These are phyloP conservation scores for Botrylloides violaceus DNA, from an alignment of 23 tunicate species.

Conservation along the genomic window DNA sequence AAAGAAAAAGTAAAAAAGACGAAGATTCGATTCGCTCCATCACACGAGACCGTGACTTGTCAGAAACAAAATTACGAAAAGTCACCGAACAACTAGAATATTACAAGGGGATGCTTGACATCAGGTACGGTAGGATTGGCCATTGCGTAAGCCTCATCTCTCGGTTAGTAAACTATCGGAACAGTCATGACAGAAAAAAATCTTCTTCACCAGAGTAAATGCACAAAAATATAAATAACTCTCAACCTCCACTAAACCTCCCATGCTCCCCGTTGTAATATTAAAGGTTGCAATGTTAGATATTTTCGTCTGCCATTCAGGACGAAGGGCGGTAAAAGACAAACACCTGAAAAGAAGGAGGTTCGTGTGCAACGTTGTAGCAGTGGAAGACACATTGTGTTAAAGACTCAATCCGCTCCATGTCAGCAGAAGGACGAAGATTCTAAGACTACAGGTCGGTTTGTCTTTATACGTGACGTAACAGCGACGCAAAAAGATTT, in stretches of 20 bases:
- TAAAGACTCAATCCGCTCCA: slow-evolving; percentile 42
- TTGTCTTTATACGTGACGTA: too few species aligned
- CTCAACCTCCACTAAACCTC: too few species aligned
- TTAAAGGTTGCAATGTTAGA: too few species aligned
- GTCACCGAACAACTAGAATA: slow-evolving; percentile 85
- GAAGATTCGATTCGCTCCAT: slow-evolving; percentile 73
- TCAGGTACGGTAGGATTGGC: slow-evolving; percentile 39
- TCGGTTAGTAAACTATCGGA: neutral
- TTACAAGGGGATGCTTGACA: slow-evolving; percentile 70
- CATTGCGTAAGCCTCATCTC: too few species aligned
- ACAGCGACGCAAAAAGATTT: too few species aligned
- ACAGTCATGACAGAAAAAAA: too few species aligned
- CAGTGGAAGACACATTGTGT: slow-evolving; percentile 77
- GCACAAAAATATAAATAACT: too few species aligned
- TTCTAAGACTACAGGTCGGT: neutral
- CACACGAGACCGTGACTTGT: slow-evolving; percentile 79
- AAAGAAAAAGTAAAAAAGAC: slow-evolving; percentile 81
- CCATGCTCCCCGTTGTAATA: too few species aligned
- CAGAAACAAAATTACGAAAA: slow-evolving; percentile 68
- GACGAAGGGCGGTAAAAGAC: slow-evolving; percentile 46
- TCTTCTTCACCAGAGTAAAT: too few species aligned
- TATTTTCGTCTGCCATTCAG: too few species aligned
- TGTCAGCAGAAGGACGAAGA: slow-evolving; percentile 19
- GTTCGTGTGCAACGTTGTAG: slow-evolving; percentile 79
- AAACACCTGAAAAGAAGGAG: slow-evolving; percentile 60